Evolutionary conservation across 2,113 vertebrate genomes (phyloP).

Genomic region (Otis tarda): DNA sequence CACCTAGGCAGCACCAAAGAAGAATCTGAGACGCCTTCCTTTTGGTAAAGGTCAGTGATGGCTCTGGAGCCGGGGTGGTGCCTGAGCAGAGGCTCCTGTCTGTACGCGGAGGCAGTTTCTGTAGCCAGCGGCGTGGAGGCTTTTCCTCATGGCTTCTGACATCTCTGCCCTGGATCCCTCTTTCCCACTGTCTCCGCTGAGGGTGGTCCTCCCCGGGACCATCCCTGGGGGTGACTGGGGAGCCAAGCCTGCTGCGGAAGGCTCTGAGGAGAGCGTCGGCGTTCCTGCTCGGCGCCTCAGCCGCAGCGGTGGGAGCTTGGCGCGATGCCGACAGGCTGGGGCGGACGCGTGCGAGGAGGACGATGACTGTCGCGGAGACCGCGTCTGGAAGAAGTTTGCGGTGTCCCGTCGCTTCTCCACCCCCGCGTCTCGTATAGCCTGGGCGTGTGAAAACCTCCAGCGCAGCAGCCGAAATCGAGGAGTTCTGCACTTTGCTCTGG

Average conservation of each 20-base stretch:
- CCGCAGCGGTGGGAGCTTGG: rapidly evolving
- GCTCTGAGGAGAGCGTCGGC: rapidly evolving
- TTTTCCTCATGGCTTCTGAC: background rate
- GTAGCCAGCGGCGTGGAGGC: background rate
- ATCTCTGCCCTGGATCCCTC: background rate
- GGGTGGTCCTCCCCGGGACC: background rate
- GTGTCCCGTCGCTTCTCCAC: background rate
- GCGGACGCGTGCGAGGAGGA: rapidly evolving
- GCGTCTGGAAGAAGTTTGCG: rapidly evolving
- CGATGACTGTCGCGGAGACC: rapidly evolving
- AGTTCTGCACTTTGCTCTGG: background rate
- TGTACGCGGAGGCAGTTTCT: rapidly evolving
- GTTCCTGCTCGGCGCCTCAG: background rate
- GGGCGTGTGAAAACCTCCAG: background rate
- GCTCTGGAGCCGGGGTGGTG: background rate
- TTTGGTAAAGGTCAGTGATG: background rate
- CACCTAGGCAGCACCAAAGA: background rate
- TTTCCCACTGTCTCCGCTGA: background rate
- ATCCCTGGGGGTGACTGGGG: background rate
- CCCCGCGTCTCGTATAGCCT: rapidly evolving
- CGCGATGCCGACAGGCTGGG: rapidly evolving
- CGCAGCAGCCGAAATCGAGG: rapidly evolving
- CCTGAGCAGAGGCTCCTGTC: background rate
- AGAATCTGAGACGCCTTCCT: background rate
- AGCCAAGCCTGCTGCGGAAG: background rate